A percentile compares a stretch with the other conserved stretches of the same genome.
These are phyloP conservation scores for Zaprionus obscuricornis DNA, from an alignment of 2,888 invertebrate species.

Conservation along the genomic window DNA sequence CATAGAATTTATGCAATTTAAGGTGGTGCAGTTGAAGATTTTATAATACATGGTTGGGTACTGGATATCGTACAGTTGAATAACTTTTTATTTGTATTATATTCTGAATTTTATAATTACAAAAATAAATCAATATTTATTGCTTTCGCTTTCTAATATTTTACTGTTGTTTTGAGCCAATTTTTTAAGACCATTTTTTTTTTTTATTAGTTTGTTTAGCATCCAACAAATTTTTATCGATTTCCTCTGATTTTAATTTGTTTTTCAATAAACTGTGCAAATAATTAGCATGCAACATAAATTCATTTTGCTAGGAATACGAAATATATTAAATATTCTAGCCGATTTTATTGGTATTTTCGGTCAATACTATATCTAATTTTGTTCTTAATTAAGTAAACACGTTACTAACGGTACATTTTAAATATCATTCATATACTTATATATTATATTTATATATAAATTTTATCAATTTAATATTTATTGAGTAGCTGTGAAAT, in stretches of 20 bases:
- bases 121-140: too few species aligned
- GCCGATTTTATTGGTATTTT: slow-evolving; percentile 19
- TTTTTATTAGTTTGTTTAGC: too few species aligned
- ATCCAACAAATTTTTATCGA: neutral
- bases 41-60: too few species aligned
- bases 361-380: neutral
- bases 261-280: slow-evolving; percentile 16
- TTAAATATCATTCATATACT: neutral
- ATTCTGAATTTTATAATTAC: too few species aligned
- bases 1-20: too few species aligned
- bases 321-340: slow-evolving; percentile 7
- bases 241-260: slow-evolving; percentile 21
- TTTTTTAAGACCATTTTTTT: too few species aligned
- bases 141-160: too few species aligned
- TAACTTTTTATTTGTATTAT: too few species aligned
- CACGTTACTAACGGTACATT: slow-evolving; percentile 51
- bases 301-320: slow-evolving; percentile 4
- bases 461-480: slow-evolving; percentile 41
- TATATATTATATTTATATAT: too few species aligned
- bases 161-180: too few species aligned
- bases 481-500: slow-evolving; percentile 59
- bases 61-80: too few species aligned
- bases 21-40: too few species aligned
- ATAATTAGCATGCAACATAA: slow-evolving; percentile 12
- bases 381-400: slow-evolving; percentile 20